These are phyloP conservation scores for Hydriomena furcata DNA, from an alignment of 2,888 invertebrate species.

Conservation along the genomic window DNA sequence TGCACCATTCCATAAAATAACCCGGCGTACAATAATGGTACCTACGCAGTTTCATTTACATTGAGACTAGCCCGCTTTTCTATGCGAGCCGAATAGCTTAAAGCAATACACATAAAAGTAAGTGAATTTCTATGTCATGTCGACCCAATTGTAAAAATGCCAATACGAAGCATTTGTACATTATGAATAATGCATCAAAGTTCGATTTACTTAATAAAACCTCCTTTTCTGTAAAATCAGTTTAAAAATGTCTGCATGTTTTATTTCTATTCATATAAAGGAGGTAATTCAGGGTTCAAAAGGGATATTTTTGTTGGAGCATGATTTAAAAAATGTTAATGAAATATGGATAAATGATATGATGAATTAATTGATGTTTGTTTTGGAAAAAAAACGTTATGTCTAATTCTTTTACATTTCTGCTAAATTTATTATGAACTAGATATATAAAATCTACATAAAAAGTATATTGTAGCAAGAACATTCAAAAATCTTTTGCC, in stretches of 20 bases:
- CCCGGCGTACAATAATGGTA: constrained; percentile 4
- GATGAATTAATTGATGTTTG: too few species aligned
- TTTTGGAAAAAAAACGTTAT: too few species aligned
- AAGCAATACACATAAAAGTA: constrained; percentile 43
- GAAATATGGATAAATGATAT: too few species aligned
- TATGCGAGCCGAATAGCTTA: constrained; percentile 28
- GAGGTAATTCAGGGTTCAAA: too few species aligned
- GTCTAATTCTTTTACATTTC: too few species aligned
- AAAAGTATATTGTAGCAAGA: too few species aligned
- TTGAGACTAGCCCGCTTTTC: constrained; percentile 9
- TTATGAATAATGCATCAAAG: constrained; percentile 46
- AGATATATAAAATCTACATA: too few species aligned
- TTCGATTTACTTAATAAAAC: constrained; percentile 40
- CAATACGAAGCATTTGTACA: constrained; percentile 30
- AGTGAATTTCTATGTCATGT: constrained; percentile 52
- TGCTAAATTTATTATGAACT: too few species aligned
- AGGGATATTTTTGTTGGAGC: too few species aligned
- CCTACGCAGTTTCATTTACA: constrained; percentile 11
- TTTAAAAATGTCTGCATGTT: not conserved
- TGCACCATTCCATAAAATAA: constrained; percentile 16
- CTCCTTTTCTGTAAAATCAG: constrained; percentile 25
- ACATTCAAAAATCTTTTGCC: too few species aligned
- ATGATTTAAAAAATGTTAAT: too few species aligned
- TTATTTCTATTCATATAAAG: too few species aligned
- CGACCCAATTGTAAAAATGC: constrained; percentile 46